Evolutionary conservation across 2,797 vertebrate species (phyloP).

Genomic region (Notamacropus eugenii): DNA sequence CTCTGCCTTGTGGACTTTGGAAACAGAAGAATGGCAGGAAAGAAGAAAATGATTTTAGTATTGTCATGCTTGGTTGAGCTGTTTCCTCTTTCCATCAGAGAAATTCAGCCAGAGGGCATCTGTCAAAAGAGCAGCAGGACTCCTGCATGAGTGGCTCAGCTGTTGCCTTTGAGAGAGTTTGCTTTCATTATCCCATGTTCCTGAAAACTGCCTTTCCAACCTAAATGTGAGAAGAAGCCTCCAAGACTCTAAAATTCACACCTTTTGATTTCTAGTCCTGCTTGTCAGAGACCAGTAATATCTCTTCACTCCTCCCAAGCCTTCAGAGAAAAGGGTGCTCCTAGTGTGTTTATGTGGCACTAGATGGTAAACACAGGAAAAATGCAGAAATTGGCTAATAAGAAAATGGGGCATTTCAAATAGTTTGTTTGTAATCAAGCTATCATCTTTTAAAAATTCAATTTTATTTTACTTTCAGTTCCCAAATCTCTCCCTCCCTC

Average conservation of each 20-base stretch:
- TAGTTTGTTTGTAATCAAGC: not conserved
- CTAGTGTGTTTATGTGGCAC: not conserved
- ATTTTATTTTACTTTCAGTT: not conserved
- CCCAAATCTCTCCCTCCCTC: not conserved
- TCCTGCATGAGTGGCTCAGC: not conserved
- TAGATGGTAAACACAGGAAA: not conserved
- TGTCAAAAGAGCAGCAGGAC: not conserved
- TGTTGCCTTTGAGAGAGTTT: conserved; percentile 10
- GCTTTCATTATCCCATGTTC: not conserved
- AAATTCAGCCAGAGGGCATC: not conserved
- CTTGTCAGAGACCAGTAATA: not conserved
- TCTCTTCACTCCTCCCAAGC: conserved; percentile 17
- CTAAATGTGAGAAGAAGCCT: not conserved
- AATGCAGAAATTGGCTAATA: not conserved
- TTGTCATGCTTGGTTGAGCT: not conserved
- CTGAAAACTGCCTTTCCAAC: not conserved
- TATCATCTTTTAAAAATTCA: not conserved
- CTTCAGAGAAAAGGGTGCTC: not conserved
- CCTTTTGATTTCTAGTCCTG: not conserved
- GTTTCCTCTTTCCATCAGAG: not conserved
- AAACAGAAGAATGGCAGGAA: not conserved
- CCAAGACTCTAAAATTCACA: conserved; percentile 17
- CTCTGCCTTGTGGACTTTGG: not conserved
- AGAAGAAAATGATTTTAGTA: not conserved
- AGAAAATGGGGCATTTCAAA: not conserved